Evolutionary conservation across 1,140 invertebrate species (phyloP).

Genomic region (Musca domestica): DNA sequence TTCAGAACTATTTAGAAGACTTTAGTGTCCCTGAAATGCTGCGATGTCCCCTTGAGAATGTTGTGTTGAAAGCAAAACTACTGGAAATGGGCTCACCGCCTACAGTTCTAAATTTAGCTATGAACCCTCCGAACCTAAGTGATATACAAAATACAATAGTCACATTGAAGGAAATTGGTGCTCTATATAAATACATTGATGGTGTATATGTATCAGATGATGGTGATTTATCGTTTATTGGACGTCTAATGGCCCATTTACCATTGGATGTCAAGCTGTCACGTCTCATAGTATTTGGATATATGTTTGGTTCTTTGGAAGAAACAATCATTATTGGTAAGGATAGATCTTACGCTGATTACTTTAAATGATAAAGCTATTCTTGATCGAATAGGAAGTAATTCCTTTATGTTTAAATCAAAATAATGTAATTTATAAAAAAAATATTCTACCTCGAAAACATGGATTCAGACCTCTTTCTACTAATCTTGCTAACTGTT

Average conservation of each 20-base stretch:
- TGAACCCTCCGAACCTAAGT: slow-evolving; percentile 81
- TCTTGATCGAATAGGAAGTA: too few relatives aligned
- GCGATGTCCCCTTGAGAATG: slow-evolving; percentile 75
- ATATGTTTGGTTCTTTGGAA: slow-evolving; percentile 80
- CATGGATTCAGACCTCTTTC: too few relatives aligned
- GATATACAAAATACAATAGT: slow-evolving; percentile 81
- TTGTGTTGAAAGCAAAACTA: slow-evolving; percentile 79
- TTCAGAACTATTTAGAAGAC: slow-evolving; percentile 55
- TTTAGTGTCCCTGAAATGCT: slow-evolving; percentile 74
- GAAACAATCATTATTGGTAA: slow-evolving; percentile 87
- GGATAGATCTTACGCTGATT: too few relatives aligned
- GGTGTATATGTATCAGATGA: slow-evolving; percentile 62
- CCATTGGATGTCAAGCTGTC: slow-evolving; percentile 80
- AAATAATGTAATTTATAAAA: not conserved
- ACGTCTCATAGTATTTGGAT: slow-evolving; percentile 84
- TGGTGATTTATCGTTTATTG: slow-evolving; percentile 88
- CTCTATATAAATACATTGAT: slow-evolving; percentile 62
- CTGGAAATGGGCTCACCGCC: slow-evolving; percentile 80
- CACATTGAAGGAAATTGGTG: slow-evolving; percentile 82
- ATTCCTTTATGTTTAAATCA: too few relatives aligned
- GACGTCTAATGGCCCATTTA: slow-evolving; percentile 75
- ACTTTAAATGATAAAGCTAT: too few relatives aligned
- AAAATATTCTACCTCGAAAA: too few relatives aligned
- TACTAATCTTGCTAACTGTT: too few relatives aligned
- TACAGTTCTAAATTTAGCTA: slow-evolving; percentile 74